Base-by-base conservation (phyloP, 2,113 vertebrate species). In the Patagioenas fasciata region DNA sequence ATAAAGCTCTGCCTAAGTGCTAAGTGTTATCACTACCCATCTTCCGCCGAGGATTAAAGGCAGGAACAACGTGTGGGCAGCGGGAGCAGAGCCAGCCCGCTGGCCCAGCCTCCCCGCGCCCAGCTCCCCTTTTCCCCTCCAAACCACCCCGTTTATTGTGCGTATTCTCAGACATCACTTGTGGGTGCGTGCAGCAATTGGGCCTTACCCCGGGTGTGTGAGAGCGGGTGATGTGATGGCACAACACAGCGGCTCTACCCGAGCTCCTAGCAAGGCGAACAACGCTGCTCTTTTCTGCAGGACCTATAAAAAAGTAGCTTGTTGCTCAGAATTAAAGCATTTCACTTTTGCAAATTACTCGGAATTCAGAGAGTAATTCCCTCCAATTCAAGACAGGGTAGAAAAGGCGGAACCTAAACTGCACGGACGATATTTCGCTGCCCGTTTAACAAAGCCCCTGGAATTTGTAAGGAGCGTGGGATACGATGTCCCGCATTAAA, bases 1-100 rank as follows among this genome's bases (percentile, higher is more conserved):
- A 61, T 67, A 88, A 95, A 97, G 87, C 92, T 96, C 96, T 96
- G 92, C 91, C 62, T 88, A 90, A 95, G 94, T 97, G 96, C 95
- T 80, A 88, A 85, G 94, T 42, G 88, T 93, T 82, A 75, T 64
- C 38, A 54, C 50, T 31, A 40, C 87, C 86, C 77, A 54, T 4
- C 28, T 91, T 74, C 85, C 47, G 38, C 88, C 15, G 0, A 4
- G 13, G 12, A 71, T 13, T 25, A 21, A 32, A 69, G 89, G 78
- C 80, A 86, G 94, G 79, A 75, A 36, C 1, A 3, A 54, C 50
- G 48, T 28, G 61, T 5, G 44, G 19, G 48, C 40, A 13, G 1
- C 57, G 15, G 67, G 75, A 94, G 80, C n/a, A 4, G 48, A 85
- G 83, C 88, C 21, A 96, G 93, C 93, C 94, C 1, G 88, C 88